Percentiles rank a stretch among this genome's conserved stretches.
These are phyloP conservation scores for Pedetes capensis DNA, from an alignment of 2,113 vertebrate species.

Conservation along the genomic window DNA sequence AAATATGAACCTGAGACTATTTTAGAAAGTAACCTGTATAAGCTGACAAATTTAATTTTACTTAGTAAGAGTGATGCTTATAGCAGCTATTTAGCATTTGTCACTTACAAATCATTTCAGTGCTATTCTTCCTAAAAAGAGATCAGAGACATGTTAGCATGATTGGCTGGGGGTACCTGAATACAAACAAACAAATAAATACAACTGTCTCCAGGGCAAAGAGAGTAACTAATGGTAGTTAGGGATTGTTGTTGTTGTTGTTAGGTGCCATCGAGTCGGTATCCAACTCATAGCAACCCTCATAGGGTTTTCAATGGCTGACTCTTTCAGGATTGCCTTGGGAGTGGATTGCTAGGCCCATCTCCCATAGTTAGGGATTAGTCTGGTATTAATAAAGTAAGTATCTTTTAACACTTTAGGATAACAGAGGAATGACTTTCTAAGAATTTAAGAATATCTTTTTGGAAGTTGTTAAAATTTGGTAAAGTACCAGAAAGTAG, in stretches of 20 bases:
- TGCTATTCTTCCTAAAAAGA: background rate
- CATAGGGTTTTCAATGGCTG: no score
- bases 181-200: background rate
- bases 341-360: no score
- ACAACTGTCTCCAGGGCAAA: background rate
- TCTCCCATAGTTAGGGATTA: no score
- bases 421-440: background rate
- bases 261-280: no score
- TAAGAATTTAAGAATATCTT: background rate
- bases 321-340: no score
- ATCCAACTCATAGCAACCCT: no score
- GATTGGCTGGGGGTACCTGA: background rate
- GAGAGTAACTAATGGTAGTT: background rate
- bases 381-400: background rate
- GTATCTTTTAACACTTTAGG: background rate
- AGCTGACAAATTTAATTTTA: background rate
- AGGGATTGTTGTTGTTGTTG: no score
- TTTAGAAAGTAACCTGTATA: constrained; percentile 33
- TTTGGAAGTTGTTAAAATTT: background rate
- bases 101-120: constrained; percentile 6
- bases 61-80: background rate
- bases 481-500: background rate
- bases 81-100: background rate
- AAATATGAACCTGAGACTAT: background rate
- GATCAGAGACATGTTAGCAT: background rate